Base-by-base conservation (phyloP, 2,113 vertebrate species). In the Nothobranchius furzeri region DNA sequence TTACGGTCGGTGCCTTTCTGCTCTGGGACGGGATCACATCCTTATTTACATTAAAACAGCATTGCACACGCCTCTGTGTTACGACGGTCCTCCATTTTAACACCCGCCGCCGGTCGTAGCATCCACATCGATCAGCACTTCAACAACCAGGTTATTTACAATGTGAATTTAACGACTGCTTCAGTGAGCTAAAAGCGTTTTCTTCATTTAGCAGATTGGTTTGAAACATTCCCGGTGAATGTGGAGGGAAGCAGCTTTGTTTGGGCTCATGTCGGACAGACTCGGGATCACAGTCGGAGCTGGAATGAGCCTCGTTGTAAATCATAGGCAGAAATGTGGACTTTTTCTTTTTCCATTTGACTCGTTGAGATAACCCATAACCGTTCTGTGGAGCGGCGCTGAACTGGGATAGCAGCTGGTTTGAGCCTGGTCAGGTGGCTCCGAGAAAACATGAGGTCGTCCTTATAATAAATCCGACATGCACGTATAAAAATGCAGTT, bases 311-410 rank as follows among this genome's bases (percentile, higher is more conserved):
- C 50, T 60, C 68, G 68, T 68, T 75, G 67, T 73, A 79, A 86
- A 86, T 78, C 70, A 69, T 70, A 55, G 72, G 75, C 70, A 65
- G 50, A 70, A 57, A 48, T 58, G 78, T 65, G 70, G 76, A 60
- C 78, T 83, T 66, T 68, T 68, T 78, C 71, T 79, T 76, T 57
- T 45, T 45, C 43, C 35, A 40, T 76, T 70, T 65, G 69, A 74
- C 63, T 69, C 50, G 24, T 45, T 48, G 30, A 65, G 73, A 80
- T 78, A 67, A 76, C 1, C 20, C 20, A 76, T 84, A 74, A 76
- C 62, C 65, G 42, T 15, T 30, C 60, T 46, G 70, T 42, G 52
- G 66, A 30, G 48, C 35, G 17, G 57, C 35, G 20, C 42, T 60
- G 17, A 71, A 72, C 63, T 60, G 49, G 10, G 60, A 77, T 24